Base-by-base conservation (phyloP, 2,113 vertebrate genomes). In the Bubalus kerabau region DNA sequence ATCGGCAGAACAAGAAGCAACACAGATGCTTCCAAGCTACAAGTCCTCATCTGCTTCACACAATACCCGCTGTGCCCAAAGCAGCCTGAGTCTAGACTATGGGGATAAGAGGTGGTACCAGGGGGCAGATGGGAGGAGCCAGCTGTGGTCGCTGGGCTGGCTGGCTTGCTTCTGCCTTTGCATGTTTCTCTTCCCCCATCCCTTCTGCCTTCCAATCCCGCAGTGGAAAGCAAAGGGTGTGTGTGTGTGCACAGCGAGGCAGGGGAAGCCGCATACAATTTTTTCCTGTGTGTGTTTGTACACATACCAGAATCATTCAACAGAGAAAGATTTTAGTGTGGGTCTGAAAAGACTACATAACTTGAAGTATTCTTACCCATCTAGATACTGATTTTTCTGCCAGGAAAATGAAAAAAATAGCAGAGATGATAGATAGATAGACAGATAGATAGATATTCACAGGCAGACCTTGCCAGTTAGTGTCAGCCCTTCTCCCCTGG, bases 81-180 rank as follows among this genome's bases (percentile, higher is more conserved):
- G 88, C 48, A 62, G 56, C 62, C 54, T 40, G 40, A 46, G 60
- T 54, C 52, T 13, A 32, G 76, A 43, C 26, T 1, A 14, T 17
- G 19, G 19, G 3, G 26, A 26, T 3, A 3, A 3, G 40, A 57
- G 28, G 23, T 0, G 0, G 2, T 4, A 23, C 5, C 3, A 78
- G 52, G 2, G 85, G 28, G 24, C 8, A 30, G 92, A 21, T 7
- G 32, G 62, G 23, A 32, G 28, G 48, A 89, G 64, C 81, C 32
- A 54, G 24, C 32, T 13, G 2, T 81, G 80, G 81, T 46, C 16
- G 28, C 26, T 67, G 8, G 26, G 78, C 56, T 48, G 26, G 15
- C 54, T 7, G 8, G 12, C 28, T 40, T 24, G 14, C 46, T 24
- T 82, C 62, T 52, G 43, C 67, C 46, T 74, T 87, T 43, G 8